Evolutionary conservation across 2,797 vertebrate genomes (phyloP).

Genomic region (Hoplostethus atlanticus): DNA sequence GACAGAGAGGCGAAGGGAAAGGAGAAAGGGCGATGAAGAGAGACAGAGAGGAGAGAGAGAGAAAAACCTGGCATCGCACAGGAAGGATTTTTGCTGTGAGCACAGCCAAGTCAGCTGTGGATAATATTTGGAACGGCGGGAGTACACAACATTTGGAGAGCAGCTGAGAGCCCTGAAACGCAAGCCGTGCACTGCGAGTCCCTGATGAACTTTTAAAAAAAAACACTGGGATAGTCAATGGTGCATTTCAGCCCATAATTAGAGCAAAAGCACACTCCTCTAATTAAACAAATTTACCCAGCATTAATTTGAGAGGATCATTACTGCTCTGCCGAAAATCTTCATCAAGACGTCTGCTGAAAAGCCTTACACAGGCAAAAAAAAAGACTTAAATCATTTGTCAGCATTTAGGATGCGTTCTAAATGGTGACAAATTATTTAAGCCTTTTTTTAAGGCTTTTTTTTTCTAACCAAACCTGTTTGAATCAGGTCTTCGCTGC

Average conservation of each 20-base stretch:
- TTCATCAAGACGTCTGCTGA: slow-evolving; percentile 55
- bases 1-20: slow-evolving; percentile 6
- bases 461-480: slow-evolving; percentile 12
- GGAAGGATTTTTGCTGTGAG: slow-evolving; percentile 58
- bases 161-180: slow-evolving; percentile 52
- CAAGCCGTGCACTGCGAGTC: slow-evolving; percentile 50
- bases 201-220: slow-evolving; percentile 58
- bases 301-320: slow-evolving; percentile 71
- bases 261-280: slow-evolving; percentile 65
- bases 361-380: slow-evolving; percentile 16
- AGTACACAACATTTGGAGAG: slow-evolving; percentile 56
- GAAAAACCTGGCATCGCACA: slow-evolving; percentile 38
- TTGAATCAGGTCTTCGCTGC: not conserved
- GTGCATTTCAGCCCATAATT: slow-evolving; percentile 70
- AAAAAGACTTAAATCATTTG: too few species aligned
- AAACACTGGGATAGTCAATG: slow-evolving; percentile 62
- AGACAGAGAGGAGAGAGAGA: slow-evolving; percentile 9
- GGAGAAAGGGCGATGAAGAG: slow-evolving; percentile 27
- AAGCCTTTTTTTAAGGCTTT: slow-evolving; percentile 17
- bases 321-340: slow-evolving; percentile 64
- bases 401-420: slow-evolving; percentile 6
- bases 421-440: slow-evolving; percentile 50
- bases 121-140: slow-evolving; percentile 69
- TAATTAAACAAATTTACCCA: slow-evolving; percentile 75
- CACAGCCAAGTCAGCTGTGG: slow-evolving; percentile 66